A percentile compares a stretch with the other conserved stretches of the same genome.
Evolutionary conservation across 2,888 invertebrate species (phyloP).

Genomic region (Apodemia mormo): DNA sequence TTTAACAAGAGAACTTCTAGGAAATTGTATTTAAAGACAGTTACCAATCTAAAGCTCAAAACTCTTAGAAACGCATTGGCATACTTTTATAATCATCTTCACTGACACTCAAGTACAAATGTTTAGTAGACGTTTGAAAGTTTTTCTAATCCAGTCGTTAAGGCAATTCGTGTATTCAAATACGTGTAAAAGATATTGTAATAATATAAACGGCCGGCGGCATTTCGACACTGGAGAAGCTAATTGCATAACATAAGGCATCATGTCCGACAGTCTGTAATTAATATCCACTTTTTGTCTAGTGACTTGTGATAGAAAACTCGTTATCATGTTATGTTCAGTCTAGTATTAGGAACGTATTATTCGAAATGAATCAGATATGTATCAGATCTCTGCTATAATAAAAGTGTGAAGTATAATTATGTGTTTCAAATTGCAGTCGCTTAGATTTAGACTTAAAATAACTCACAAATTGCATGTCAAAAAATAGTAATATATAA

Average conservation of each 20-base stretch:
- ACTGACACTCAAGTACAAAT: background rate
- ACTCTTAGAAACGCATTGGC: too few relatives aligned
- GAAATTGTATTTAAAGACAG: too few relatives aligned
- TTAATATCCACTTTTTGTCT: constrained; percentile 25
- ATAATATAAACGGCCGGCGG: constrained; percentile 36
- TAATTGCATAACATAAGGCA: constrained; percentile 37
- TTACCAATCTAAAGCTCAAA: too few relatives aligned
- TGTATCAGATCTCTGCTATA: too few relatives aligned
- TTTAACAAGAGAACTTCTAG: too few relatives aligned
- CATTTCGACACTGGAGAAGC: constrained; percentile 33
- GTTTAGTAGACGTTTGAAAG: background rate
- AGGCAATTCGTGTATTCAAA: constrained; percentile 21
- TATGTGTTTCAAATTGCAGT: too few relatives aligned
- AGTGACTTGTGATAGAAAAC: constrained; percentile 11
- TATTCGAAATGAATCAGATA: background rate
- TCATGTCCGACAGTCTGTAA: constrained; percentile 32
- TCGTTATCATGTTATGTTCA: constrained; percentile 8
- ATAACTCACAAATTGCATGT: too few relatives aligned
- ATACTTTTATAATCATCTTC: too few relatives aligned
- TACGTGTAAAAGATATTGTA: constrained; percentile 34
- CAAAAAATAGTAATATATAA: too few relatives aligned
- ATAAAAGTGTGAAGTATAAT: too few relatives aligned
- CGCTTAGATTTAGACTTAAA: too few relatives aligned
- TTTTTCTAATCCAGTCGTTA: background rate
- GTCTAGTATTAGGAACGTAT: background rate